These are phyloP conservation scores for Tringa solitaria DNA, from an alignment of 2,113 vertebrate genomes.

Conservation along the genomic window DNA sequence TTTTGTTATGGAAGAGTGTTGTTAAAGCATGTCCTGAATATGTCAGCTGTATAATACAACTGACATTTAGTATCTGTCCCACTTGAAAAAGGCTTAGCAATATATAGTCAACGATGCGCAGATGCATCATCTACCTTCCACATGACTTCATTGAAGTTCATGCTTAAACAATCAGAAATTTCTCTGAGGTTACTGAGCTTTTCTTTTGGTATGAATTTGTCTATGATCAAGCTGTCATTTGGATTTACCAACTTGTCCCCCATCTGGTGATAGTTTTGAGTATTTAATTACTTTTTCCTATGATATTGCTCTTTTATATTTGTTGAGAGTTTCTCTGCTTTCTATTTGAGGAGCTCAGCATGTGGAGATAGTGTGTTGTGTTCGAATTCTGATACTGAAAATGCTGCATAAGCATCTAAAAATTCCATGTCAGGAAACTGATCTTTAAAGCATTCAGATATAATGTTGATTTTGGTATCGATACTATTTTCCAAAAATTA, in stretches of 20 bases:
- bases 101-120: fast-evolving
- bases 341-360: not conserved
- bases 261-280: not conserved
- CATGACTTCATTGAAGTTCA: not conserved
- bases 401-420: not conserved
- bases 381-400: not conserved
- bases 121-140: not conserved
- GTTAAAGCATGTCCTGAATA: not conserved
- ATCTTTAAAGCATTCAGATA: not conserved
- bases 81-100: not conserved
- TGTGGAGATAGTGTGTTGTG: not conserved
- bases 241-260: not conserved
- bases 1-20: not conserved
- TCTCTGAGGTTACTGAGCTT: not conserved
- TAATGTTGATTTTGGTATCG: not conserved
- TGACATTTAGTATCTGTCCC: not conserved
- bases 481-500: not conserved
- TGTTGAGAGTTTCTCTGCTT: not conserved
- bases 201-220: not conserved
- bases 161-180: not conserved
- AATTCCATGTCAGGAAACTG: not conserved
- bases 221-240: not conserved
- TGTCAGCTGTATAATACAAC: not conserved
- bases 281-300: not conserved
- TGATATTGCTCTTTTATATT: not conserved